Percentiles rank a stretch among this genome's conserved stretches.
Evolutionary conservation across 2,113 vertebrate species (phyloP).

Genomic region (Sigmodon hispidus): DNA sequence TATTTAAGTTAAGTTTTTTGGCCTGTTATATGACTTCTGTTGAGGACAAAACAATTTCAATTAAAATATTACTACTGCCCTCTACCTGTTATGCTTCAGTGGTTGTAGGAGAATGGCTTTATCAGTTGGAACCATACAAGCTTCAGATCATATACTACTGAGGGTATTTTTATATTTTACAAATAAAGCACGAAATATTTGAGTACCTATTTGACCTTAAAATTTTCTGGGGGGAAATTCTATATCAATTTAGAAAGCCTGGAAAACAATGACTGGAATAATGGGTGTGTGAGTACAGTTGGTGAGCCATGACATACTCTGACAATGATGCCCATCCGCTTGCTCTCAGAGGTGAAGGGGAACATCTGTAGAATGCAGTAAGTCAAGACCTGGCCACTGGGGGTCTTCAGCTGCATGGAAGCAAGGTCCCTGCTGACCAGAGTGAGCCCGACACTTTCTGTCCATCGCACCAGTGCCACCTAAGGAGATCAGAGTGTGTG

Average conservation of each 20-base stretch:
- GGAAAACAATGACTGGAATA: too few relatives aligned
- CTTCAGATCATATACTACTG: neutral
- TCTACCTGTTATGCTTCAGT: neutral
- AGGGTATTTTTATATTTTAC: neutral
- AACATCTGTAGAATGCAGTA: slow-evolving; percentile 93
- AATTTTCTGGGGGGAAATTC: neutral
- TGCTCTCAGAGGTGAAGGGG: slow-evolving; percentile 95
- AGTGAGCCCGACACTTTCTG: slow-evolving; percentile 96
- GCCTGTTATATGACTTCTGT: neutral
- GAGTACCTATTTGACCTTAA: neutral
- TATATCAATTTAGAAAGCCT: neutral
- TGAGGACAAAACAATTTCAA: neutral
- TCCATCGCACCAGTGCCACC: slow-evolving; percentile 94
- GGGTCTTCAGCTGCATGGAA: slow-evolving; percentile 95
- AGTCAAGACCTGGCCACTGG: slow-evolving; percentile 94
- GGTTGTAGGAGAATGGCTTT: neutral
- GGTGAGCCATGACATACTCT: slow-evolving; percentile 77
- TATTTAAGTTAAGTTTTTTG: neutral
- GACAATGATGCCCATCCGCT: slow-evolving; percentile 98
- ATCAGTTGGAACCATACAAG: neutral
- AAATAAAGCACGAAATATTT: neutral
- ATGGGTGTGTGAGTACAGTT: neutral
- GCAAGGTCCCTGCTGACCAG: slow-evolving; percentile 95
- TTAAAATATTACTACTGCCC: neutral
- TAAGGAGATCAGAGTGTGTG: neutral